Conservation (phyloP, 2,113 vertebrate species). For the Syrrhaptes paradoxus region DNA sequence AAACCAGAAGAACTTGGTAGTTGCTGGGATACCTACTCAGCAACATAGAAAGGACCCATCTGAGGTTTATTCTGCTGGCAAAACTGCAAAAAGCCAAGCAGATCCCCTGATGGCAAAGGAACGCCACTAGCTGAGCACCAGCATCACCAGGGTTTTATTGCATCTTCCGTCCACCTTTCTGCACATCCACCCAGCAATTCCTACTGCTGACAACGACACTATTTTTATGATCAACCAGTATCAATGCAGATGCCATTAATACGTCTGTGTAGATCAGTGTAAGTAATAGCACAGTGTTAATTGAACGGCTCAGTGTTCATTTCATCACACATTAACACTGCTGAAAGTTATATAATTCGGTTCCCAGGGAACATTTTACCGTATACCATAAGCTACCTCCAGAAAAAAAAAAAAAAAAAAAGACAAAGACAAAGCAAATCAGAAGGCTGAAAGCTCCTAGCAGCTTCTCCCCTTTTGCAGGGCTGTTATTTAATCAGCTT, state of each 20-base stretch:
- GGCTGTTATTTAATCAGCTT: slow-evolving; percentile 63
- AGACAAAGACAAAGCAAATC: slow-evolving; percentile 36
- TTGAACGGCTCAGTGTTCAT: slow-evolving; percentile 9
- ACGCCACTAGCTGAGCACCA: background rate
- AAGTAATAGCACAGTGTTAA: background rate
- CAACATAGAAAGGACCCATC: background rate
- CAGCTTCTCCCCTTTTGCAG: background rate
- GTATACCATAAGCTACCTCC: background rate
- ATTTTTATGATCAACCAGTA: background rate
- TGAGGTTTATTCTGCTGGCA: background rate
- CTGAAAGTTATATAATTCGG: slow-evolving; percentile 5
- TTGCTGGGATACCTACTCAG: background rate
- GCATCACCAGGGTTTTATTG: background rate
- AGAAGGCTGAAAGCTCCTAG: slow-evolving; percentile 7
- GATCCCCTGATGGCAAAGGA: background rate
- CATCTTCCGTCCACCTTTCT: rapidly evolving
- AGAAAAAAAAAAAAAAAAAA: background rate
- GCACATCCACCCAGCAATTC: background rate
- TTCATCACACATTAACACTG: slow-evolving; percentile 5
- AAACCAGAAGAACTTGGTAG: background rate
- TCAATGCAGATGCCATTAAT: background rate
- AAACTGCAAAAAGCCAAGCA: rapidly evolving
- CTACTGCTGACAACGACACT: background rate
- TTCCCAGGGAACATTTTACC: slow-evolving; percentile 10
- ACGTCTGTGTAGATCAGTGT: background rate